Percentiles rank a stretch among this genome's conserved stretches.
Conservation (phyloP, 2,797 vertebrate species). For the Notoglanidium macrostoma region DNA sequence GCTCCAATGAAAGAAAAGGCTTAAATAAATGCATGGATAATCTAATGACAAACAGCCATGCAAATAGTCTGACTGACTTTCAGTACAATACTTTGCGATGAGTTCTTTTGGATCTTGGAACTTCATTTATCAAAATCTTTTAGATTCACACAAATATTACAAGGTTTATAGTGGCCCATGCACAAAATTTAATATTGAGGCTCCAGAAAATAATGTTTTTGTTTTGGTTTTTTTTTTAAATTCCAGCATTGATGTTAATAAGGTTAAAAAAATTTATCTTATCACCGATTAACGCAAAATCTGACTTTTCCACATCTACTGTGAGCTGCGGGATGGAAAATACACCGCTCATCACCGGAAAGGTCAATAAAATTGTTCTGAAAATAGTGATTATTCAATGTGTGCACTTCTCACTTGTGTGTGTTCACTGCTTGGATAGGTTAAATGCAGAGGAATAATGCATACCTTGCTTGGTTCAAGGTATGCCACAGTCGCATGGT, state of each 20-base stretch:
- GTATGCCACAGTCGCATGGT: too few relatives aligned
- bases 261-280: neutral
- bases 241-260: neutral
- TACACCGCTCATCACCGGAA: neutral
- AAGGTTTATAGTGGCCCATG: neutral
- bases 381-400: neutral
- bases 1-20: neutral
- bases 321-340: neutral
- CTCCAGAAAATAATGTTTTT: neutral
- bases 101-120: neutral
- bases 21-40: neutral
- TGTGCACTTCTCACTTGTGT: too few relatives aligned
- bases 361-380: neutral
- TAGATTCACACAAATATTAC: neutral
- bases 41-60: neutral
- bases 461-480: too few relatives aligned
- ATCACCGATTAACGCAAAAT: neutral
- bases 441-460: too few relatives aligned
- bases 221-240: neutral
- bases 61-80: neutral
- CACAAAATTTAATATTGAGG: neutral
- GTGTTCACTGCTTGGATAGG: too few relatives aligned
- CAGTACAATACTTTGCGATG: neutral
- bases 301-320: neutral
- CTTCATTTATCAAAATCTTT: neutral